Evolutionary conservation across 2,113 vertebrate species (phyloP).

Genomic region (Eulemur rufifrons): DNA sequence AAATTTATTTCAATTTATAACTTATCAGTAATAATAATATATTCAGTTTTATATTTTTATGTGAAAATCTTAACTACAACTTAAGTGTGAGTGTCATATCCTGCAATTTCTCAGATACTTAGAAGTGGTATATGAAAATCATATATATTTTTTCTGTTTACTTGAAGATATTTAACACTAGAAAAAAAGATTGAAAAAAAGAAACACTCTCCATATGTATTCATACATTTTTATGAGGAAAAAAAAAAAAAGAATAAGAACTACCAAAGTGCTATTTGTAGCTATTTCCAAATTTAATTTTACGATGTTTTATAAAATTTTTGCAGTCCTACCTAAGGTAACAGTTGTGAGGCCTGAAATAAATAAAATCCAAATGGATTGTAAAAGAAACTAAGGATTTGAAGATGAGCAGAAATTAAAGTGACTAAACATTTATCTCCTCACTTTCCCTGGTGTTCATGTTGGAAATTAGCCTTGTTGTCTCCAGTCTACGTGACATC

Average conservation of each 20-base stretch:
- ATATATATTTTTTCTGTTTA: constrained; percentile 32
- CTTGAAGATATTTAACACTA: constrained; percentile 44
- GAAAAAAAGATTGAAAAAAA: constrained; percentile 28
- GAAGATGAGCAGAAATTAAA: background rate
- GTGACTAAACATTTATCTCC: background rate
- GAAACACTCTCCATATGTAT: constrained; percentile 28
- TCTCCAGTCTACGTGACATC: fast-evolving
- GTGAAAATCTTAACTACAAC: constrained; percentile 24
- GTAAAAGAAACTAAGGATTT: constrained; percentile 31
- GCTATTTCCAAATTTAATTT: constrained; percentile 54
- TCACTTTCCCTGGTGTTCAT: background rate
- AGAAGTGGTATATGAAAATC: background rate
- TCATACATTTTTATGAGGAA: constrained; percentile 12
- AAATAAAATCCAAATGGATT: constrained; percentile 34
- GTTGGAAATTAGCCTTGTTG: background rate
- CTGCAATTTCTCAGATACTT: constrained; percentile 35
- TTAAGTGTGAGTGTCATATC: constrained; percentile 34
- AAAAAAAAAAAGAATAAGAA: background rate
- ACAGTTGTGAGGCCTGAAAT: constrained; percentile 24
- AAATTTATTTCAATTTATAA: background rate
- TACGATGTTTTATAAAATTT: constrained; percentile 39
- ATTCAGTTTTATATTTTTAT: background rate
- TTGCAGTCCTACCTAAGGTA: constrained; percentile 23
- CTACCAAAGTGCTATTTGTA: constrained; percentile 35
- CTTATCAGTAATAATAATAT: background rate